A percentile compares a stretch with the other conserved stretches of the same genome.
phyloP scores from a whole-genome alignment of 2,888 invertebrate genomes.

The Polydrusus cervinus region DNA sequence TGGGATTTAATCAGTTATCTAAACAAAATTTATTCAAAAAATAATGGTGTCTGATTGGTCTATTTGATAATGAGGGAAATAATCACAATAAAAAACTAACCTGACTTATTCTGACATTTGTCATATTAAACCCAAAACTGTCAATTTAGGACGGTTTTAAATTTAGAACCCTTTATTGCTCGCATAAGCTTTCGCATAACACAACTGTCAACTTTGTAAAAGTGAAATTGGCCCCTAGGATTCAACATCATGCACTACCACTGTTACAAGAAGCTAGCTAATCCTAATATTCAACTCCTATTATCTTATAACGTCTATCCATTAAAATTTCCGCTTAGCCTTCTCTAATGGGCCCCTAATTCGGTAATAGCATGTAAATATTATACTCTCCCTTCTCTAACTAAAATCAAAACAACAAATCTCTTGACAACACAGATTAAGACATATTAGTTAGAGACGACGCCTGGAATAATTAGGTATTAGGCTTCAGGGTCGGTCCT shows the following conservation, averaged over 20 bases:
- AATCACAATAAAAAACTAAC: no score
- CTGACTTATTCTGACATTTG: no score
- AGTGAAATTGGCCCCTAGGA: not conserved
- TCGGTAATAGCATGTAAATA: conserved; percentile 22
- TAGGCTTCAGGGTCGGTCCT: no score
- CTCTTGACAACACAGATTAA: conserved; percentile 26
- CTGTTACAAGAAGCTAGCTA: not conserved
- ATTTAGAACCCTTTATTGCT: no score
- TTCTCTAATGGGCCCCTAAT: conserved; percentile 7
- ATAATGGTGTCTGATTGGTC: no score
- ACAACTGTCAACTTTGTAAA: not conserved
- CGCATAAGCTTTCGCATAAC: no score
- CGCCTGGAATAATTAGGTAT: conserved; percentile 13
- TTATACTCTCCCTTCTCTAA: conserved; percentile 17
- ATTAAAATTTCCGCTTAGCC: conserved; percentile 8
- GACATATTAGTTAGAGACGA: conserved; percentile 11
- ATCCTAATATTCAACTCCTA: conserved; percentile 11
- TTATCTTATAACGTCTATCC: not conserved
- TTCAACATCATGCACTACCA: not conserved
- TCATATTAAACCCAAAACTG: no score
- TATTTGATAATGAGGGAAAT: no score
- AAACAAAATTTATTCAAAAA: no score
- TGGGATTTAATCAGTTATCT: no score
- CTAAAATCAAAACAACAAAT: conserved; percentile 28
- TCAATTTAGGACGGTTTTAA: no score